These are phyloP conservation scores for Pomacea maculata DNA, from an alignment of 1,140 invertebrate species.

Conservation along the genomic window DNA sequence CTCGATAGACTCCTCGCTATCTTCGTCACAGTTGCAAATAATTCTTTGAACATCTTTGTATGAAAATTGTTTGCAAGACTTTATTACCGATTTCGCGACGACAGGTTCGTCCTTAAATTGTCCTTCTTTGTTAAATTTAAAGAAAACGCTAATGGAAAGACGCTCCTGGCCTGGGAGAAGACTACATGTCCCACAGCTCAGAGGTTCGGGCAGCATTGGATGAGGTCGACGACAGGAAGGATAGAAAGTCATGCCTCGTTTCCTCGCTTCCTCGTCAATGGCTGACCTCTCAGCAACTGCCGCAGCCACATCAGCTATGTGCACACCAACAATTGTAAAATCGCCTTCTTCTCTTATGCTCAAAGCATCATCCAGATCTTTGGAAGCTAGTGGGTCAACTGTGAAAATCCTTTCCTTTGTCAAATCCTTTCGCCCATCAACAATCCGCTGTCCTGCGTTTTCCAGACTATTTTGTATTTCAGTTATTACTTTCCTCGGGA, in stretches of 20 bases:
- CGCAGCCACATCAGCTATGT: conserved; percentile 61
- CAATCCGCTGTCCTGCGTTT: conserved; percentile 57
- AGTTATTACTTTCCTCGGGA: conserved; percentile 25
- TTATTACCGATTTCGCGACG: conserved; percentile 12
- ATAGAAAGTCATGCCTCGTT: conserved; percentile 56
- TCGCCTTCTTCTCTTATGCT: conserved; percentile 68
- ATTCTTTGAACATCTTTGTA: conserved; percentile 30
- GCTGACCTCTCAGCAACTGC: conserved; percentile 45
- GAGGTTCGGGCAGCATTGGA: conserved; percentile 63
- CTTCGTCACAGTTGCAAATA: conserved; percentile 11
- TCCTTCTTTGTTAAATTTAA: conserved; percentile 35
- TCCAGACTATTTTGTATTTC: conserved; percentile 6
- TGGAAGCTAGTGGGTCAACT: conserved; percentile 96
- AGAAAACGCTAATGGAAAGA: conserved; percentile 46
- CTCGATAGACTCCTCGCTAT: neutral
- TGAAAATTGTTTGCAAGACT: conserved; percentile 28
- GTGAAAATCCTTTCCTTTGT: conserved; percentile 77
- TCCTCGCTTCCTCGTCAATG: conserved; percentile 55
- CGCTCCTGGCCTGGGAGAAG: conserved; percentile 55
- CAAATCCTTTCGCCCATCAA: conserved; percentile 80
- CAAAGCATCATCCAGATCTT: conserved; percentile 97
- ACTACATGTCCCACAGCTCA: conserved; percentile 62
- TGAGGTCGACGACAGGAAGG: conserved; percentile 50
- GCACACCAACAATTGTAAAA: conserved; percentile 52
- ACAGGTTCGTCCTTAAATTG: conserved; percentile 5